These are phyloP conservation scores for Spodoptera frugiperda DNA, from an alignment of 1,140 invertebrate species.

Conservation along the genomic window DNA sequence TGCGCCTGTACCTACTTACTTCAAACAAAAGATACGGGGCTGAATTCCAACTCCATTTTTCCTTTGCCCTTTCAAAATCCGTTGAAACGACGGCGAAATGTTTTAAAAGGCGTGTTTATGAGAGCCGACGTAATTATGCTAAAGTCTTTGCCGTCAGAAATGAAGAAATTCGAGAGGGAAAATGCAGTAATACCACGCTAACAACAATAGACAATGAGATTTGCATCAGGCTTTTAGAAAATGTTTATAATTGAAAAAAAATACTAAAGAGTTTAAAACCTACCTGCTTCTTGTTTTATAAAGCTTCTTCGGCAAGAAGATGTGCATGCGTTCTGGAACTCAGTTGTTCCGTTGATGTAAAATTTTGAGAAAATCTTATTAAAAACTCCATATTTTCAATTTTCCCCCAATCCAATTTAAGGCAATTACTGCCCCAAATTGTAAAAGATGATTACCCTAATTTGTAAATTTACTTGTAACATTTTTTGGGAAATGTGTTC, in stretches of 20 bases:
- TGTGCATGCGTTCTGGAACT: too few species aligned
- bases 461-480: too few species aligned
- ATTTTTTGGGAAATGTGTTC: too few species aligned
- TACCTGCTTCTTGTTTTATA: too few species aligned
- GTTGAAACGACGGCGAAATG: constrained; percentile 29
- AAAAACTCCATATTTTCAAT: too few species aligned
- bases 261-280: background rate
- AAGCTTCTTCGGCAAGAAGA: too few species aligned
- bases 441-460: too few species aligned
- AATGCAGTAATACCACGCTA: constrained; percentile 36
- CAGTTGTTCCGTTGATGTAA: too few species aligned
- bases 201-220: constrained; percentile 44
- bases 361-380: too few species aligned
- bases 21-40: constrained; percentile 28
- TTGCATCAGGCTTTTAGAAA: constrained; percentile 36
- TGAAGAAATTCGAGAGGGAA: constrained; percentile 34
- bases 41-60: constrained; percentile 38
- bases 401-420: too few species aligned
- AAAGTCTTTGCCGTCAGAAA: constrained; percentile 45
- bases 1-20: background rate
- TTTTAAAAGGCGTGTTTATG: constrained; percentile 45
- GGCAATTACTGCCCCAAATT: too few species aligned
- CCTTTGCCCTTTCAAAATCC: constrained; percentile 40
- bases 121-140: constrained; percentile 51
- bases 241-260: constrained; percentile 23